These are phyloP conservation scores for Liasis olivaceus DNA, from an alignment of 2,797 vertebrate species.

Conservation along the genomic window DNA sequence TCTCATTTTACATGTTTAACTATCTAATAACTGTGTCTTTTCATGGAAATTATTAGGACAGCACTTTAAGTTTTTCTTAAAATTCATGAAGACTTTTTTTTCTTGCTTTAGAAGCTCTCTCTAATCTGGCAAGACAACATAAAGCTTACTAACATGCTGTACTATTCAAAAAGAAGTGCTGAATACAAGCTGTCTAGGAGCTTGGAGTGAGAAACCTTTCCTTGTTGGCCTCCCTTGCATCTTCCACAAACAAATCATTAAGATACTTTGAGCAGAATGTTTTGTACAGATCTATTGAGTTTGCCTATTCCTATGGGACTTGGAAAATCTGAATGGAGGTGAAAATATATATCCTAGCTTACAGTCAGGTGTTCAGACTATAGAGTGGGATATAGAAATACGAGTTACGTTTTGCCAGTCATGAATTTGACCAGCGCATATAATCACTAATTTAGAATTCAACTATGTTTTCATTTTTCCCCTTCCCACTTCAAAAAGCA, in stretches of 20 bases:
- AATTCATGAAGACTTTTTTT: not conserved
- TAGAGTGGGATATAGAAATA: not conserved
- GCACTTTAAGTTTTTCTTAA: not conserved
- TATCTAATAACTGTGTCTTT: not conserved
- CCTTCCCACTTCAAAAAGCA: not conserved
- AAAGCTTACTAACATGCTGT: conserved; percentile 29
- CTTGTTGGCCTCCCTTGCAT: not conserved
- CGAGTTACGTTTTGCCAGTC: not conserved
- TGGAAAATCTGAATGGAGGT: not conserved
- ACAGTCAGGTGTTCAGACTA: not conserved
- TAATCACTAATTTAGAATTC: not conserved
- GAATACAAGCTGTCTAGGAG: not conserved
- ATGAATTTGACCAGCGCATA: not conserved
- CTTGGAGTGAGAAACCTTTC: not conserved
- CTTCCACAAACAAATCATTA: not conserved
- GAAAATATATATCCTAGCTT: not conserved
- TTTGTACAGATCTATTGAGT: not conserved
- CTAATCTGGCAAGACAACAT: not conserved
- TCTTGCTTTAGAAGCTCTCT: conserved; percentile 7
- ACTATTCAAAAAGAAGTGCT: conserved; percentile 12
- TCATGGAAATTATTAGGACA: not conserved
- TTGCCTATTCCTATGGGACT: not conserved
- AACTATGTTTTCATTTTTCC: not conserved
- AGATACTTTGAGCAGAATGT: not conserved
- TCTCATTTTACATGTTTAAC: not conserved